Percentiles rank a stretch among this genome's conserved stretches.
Conservation (phyloP, 2,797 vertebrate genomes). For the Holocentrus rufus region DNA sequence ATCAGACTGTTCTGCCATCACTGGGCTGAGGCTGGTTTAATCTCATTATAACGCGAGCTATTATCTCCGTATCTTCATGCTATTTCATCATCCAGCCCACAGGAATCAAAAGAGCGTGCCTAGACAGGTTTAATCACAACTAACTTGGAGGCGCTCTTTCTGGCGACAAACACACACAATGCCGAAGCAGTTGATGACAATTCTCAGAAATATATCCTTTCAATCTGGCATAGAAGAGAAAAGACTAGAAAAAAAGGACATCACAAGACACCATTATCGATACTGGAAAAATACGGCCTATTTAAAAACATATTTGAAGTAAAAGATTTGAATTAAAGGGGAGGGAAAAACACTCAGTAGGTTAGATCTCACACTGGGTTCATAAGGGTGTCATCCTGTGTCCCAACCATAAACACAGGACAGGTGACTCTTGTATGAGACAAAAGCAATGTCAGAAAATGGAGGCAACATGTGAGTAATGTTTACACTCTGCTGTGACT, state of each 20-base stretch:
- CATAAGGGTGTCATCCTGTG: not conserved
- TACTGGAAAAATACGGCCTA: not conserved
- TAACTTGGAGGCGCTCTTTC: not conserved
- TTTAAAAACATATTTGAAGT: not conserved
- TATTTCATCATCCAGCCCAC: slow-evolving; percentile 13
- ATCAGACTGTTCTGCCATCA: not conserved
- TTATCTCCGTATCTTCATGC: slow-evolving; percentile 31
- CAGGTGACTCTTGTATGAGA: slow-evolving; percentile 15
- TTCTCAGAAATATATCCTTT: not conserved
- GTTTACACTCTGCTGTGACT: slow-evolving; percentile 9
- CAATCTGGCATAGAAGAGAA: too few species aligned
- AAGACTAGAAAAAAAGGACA: too few species aligned
- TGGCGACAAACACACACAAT: slow-evolving; percentile 15
- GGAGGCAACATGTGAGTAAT: slow-evolving; percentile 27
- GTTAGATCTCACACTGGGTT: not conserved
- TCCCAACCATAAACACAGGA: slow-evolving; percentile 13
- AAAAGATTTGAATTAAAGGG: not conserved
- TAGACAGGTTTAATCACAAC: slow-evolving; percentile 48
- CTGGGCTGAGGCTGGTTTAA: not conserved
- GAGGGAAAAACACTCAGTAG: not conserved
- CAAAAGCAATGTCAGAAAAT: slow-evolving; percentile 27
- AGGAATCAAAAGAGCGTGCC: slow-evolving; percentile 49
- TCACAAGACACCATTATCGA: too few species aligned
- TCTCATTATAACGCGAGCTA: not conserved
- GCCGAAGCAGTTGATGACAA: not conserved